Evolutionary conservation across 1,140 invertebrate genomes (phyloP).

Genomic region (Bombus confusus): DNA sequence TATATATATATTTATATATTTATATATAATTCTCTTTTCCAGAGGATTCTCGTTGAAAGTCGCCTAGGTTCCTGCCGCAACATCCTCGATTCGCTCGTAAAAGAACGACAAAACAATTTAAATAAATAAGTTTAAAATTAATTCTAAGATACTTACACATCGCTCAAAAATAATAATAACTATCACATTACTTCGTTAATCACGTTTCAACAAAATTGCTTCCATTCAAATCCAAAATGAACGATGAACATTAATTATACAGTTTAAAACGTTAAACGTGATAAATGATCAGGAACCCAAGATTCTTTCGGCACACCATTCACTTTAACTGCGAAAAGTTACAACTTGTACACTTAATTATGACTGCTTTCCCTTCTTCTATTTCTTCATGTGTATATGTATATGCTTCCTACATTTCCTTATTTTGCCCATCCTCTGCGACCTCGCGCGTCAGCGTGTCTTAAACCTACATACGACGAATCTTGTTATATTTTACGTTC

Average conservation of each 20-base stretch:
- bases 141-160: not conserved
- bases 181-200: slow-evolving; percentile 22
- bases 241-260: not conserved
- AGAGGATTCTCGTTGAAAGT: slow-evolving; percentile 35
- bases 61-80: slow-evolving; percentile 13
- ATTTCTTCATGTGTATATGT: slow-evolving; percentile 8
- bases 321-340: slow-evolving; percentile 51
- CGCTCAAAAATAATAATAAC: not conserved
- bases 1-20: slow-evolving; percentile 54
- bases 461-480: slow-evolving; percentile 57
- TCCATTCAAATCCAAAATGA: not conserved
- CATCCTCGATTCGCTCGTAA: not conserved
- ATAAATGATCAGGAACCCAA: slow-evolving; percentile 28
- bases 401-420: not conserved
- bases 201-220: not conserved
- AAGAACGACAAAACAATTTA: not conserved
- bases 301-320: slow-evolving; percentile 53
- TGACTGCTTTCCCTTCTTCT: not conserved
- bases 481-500: slow-evolving; percentile 57
- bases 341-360: slow-evolving; percentile 54
- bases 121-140: not conserved
- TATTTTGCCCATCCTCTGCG: slow-evolving; percentile 7
- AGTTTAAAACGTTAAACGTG: too few relatives aligned
- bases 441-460: slow-evolving; percentile 38
- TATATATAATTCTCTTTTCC: slow-evolving; percentile 61